These are phyloP conservation scores for Chlorops oryzae DNA, from an alignment of 1,140 invertebrate genomes.

Conservation along the genomic window DNA sequence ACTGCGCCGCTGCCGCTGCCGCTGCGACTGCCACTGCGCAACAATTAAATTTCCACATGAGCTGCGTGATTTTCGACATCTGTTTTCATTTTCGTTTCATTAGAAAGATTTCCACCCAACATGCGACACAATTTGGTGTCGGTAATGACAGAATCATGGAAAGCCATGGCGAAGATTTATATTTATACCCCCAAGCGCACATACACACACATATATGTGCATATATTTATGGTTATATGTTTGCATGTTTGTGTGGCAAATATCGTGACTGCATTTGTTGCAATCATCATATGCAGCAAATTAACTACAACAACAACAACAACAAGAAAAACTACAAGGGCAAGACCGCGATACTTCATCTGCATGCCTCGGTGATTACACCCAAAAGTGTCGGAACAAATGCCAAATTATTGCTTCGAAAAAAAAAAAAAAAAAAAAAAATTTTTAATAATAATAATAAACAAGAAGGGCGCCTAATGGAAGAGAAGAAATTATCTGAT, in stretches of 20 bases:
- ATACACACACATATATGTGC: too few relatives aligned
- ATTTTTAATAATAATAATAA: background rate
- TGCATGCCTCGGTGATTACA: too few relatives aligned
- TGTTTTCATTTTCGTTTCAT: slow-evolving; percentile 42
- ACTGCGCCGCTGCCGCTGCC: too few relatives aligned
- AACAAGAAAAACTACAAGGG: slow-evolving; percentile 1
- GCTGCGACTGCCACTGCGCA: too few relatives aligned
- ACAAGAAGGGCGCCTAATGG: too few relatives aligned
- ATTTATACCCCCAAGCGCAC: background rate
- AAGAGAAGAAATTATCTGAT: too few relatives aligned
- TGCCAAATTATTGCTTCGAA: slow-evolving; percentile 4
- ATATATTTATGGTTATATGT: background rate
- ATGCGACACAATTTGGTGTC: too few relatives aligned
- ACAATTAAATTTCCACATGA: slow-evolving; percentile 47
- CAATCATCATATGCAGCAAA: background rate
- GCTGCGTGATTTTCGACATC: slow-evolving; percentile 43
- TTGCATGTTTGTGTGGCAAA: background rate
- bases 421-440: background rate
- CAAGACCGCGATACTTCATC: too few relatives aligned
- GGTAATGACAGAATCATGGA: too few relatives aligned
- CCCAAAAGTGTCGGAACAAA: too few relatives aligned
- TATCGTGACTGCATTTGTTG: slow-evolving; percentile 2
- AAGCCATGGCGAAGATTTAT: too few relatives aligned
- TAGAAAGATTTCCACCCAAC: too few relatives aligned
- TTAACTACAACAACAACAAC: slow-evolving; percentile 2